Evolutionary conservation across 1,140 invertebrate species (phyloP).

Genomic region (Proales similis): DNA sequence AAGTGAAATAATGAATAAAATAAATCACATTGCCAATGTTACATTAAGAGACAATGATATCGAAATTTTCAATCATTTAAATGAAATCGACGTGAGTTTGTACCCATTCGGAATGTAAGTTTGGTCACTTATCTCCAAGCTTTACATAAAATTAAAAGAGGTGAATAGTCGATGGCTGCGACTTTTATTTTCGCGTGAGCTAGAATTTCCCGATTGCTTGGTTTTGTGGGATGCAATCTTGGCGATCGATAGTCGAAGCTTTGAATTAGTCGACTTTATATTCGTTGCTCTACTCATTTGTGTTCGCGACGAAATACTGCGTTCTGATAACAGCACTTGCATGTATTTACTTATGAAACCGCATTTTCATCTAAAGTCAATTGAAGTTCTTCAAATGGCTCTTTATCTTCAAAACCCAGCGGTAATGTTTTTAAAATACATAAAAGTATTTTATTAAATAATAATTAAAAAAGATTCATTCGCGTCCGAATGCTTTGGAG

Average conservation of each 20-base stretch:
- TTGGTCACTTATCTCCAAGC: background rate
- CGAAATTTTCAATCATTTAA: slow-evolving; percentile 33
- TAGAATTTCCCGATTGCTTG: slow-evolving; percentile 17
- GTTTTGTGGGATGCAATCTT: slow-evolving; percentile 36
- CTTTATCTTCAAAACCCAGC: slow-evolving; percentile 32
- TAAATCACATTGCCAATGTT: slow-evolving; percentile 28
- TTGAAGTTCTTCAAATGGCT: slow-evolving; percentile 29
- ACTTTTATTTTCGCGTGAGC: slow-evolving; percentile 26
- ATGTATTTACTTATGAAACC: slow-evolving; percentile 17
- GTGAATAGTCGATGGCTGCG: slow-evolving; percentile 18
- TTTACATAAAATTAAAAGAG: background rate
- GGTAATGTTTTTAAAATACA: background rate
- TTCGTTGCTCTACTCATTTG: slow-evolving; percentile 32
- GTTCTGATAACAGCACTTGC: slow-evolving; percentile 31
- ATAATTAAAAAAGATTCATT: slow-evolving; percentile 8
- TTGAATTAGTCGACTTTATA: slow-evolving; percentile 29
- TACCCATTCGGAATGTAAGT: slow-evolving; percentile 36
- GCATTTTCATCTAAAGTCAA: slow-evolving; percentile 10
- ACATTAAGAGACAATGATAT: slow-evolving; percentile 33
- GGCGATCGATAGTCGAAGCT: slow-evolving; percentile 19
- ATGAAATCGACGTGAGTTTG: slow-evolving; percentile 17
- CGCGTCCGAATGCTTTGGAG: slow-evolving; percentile 15
- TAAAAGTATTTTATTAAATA: background rate
- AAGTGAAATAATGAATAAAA: slow-evolving; percentile 35
- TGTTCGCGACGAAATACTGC: slow-evolving; percentile 18